Conservation (phyloP, 2,113 vertebrate species). For the Hemichromis elongatus region DNA sequence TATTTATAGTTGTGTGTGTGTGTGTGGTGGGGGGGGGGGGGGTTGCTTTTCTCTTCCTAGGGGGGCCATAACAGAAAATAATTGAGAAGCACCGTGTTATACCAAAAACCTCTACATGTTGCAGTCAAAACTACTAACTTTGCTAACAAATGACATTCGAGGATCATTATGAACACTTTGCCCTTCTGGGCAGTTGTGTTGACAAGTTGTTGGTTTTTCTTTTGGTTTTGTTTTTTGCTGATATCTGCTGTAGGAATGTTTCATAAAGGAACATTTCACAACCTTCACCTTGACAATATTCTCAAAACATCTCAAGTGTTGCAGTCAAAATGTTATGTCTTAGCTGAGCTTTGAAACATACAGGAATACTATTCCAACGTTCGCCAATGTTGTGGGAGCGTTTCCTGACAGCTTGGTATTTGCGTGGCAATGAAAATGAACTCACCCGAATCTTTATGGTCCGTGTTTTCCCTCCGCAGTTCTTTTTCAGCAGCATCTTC, state of each 20-base stretch:
- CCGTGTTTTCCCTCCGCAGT: conserved; percentile 82
- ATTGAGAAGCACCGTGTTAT: no score
- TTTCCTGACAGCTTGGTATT: neutral
- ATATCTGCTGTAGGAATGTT: neutral
- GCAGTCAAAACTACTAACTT: neutral
- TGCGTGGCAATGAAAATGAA: conserved; percentile 16
- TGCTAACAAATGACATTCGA: neutral
- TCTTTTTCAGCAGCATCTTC: conserved; percentile 92
- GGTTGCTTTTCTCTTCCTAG: no score
- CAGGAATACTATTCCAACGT: neutral
- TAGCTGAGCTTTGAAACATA: neutral
- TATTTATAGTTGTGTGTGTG: no score
- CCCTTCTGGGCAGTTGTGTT: neutral
- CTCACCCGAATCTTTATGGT: conserved; percentile 87
- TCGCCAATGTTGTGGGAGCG: neutral
- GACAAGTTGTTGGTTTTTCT: neutral
- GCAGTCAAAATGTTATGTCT: neutral
- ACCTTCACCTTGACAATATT: neutral
- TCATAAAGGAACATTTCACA: neutral
- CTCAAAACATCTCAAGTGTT: neutral
- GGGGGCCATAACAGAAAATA: no score
- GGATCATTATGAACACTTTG: neutral
- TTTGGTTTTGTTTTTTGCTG: neutral
- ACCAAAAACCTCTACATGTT: neutral
- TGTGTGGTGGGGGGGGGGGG: no score